Percentiles rank a stretch among this genome's conserved stretches.
Evolutionary conservation across 2,113 vertebrate genomes (phyloP).

Genomic region (Sinocyclocheilus anshuiensis): DNA sequence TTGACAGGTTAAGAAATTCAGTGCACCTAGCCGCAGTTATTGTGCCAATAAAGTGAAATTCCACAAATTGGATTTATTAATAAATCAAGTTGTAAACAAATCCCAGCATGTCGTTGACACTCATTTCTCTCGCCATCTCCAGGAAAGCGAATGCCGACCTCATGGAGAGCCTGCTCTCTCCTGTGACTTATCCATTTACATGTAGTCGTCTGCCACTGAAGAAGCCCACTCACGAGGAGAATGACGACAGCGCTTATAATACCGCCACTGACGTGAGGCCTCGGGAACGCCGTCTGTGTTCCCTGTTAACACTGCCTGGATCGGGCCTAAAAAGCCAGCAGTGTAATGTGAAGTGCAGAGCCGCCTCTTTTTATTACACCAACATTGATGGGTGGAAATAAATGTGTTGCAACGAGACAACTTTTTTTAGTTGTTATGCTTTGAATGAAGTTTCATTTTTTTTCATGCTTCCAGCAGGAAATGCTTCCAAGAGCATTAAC

Average conservation of each 20-base stretch:
- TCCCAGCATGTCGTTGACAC: constrained; percentile 21
- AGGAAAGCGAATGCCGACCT: constrained; percentile 64
- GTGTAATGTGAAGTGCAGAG: constrained; percentile 7
- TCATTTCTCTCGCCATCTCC: constrained; percentile 62
- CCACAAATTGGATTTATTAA: constrained; percentile 2
- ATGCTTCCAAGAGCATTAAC: not conserved
- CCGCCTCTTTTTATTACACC: not conserved
- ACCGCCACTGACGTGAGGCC: constrained; percentile 69
- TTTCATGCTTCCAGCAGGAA: not conserved
- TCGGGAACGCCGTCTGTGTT: constrained; percentile 68
- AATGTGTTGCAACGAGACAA: not conserved
- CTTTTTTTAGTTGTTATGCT: not conserved
- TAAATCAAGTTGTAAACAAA: constrained; percentile 14
- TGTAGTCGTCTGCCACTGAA: constrained; percentile 73
- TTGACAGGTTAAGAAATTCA: not conserved
- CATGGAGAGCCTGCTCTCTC: constrained; percentile 59
- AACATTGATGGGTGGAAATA: constrained; percentile 1
- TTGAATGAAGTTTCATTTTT: not conserved
- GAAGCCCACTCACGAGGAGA: constrained; percentile 71
- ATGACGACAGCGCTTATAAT: constrained; percentile 75
- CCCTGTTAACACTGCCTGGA: constrained; percentile 70
- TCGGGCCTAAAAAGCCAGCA: constrained; percentile 41
- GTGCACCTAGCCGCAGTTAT: not conserved
- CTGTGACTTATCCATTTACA: constrained; percentile 70
- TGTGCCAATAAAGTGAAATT: not conserved